A percentile compares a stretch with the other conserved stretches of the same genome.
phyloP scores from a whole-genome alignment of 2,797 vertebrate species.

The Dendrocincla fuliginosa region DNA sequence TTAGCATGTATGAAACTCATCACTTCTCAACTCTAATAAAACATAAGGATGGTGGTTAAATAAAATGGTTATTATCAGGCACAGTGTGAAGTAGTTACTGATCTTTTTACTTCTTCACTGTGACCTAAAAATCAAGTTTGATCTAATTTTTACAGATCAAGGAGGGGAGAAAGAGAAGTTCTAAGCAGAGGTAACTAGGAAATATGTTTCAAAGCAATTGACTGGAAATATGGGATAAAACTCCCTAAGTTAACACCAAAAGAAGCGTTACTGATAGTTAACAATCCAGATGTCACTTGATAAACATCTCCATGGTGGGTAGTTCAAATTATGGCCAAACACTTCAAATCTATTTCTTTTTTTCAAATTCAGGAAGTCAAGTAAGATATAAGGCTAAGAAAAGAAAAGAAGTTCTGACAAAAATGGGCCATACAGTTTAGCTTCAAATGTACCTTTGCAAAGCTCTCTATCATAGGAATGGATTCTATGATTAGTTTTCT shows the following conservation, averaged over 20 bases:
- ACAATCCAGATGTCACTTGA: background rate
- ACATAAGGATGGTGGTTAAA: background rate
- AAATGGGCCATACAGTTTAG: background rate
- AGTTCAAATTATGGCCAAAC: background rate
- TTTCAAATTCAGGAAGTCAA: background rate
- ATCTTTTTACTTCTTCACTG: background rate
- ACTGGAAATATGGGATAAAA: background rate
- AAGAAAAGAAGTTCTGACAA: background rate
- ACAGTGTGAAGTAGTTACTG: background rate
- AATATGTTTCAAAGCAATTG: background rate
- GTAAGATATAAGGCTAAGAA: background rate
- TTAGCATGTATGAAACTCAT: background rate
- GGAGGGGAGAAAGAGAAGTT: background rate
- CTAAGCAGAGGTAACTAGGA: background rate
- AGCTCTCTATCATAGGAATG: background rate
- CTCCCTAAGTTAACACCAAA: background rate
- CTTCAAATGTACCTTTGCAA: background rate
- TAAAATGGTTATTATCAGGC: background rate
- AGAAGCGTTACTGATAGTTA: background rate
- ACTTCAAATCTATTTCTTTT: background rate
- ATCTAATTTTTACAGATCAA: slow-evolving; percentile 24
- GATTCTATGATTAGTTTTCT: slow-evolving; percentile 49
- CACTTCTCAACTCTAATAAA: background rate
- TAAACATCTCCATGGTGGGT: background rate
- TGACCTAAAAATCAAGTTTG: slow-evolving; percentile 31